Evolutionary conservation across 2,888 invertebrate genomes (phyloP), one percentile per base, ranked within the genome.

Genomic region (Polyploca ridens): DNA sequence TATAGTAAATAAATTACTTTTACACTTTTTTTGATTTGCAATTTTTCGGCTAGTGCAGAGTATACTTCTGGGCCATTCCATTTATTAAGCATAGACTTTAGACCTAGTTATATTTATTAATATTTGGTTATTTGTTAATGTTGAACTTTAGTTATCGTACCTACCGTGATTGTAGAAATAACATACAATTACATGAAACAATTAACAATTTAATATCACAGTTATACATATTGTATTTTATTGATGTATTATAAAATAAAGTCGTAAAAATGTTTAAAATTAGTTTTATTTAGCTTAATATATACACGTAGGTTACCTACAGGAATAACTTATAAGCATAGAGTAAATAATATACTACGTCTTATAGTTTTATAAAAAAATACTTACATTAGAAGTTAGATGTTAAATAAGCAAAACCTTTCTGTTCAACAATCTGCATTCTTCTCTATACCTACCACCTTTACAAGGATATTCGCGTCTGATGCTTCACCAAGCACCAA

Each of bases 211-310:
- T 83, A 84, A 83, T 85, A 87, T 88, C 85, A 87, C 85, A 87
- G 84, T 86, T 87, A 89, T 85, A 88, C 84, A 89, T 72, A 88
- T 82, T 87, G 89, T 91, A 90, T 90, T 90, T 87, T 90, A 90
- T 87, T 85, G 82, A 88, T 90, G 86, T 90, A 90, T 85, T 85
- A 83, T 86, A 88, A 79, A 83, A 79, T 79, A 79, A 83, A 84
- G 73, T 71, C 64, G 66, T 78, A 79, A 77, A 78, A 82, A 81
- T 68, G 75, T 72, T 75, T 54, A 16, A 8, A 14, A 75, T 68
- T 38, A 11, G 27, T 62, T 62, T 62, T 33, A 62, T 62, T 62
- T 62, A 10, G 14, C 5, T 49, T 7, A 19, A 19, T 54, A 19
- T 10, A 46, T 41, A 11, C 13, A 41, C 6, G 7, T 13, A 13